Conservation (phyloP, 2,888 invertebrate species). For the Agriotes lineatus region DNA sequence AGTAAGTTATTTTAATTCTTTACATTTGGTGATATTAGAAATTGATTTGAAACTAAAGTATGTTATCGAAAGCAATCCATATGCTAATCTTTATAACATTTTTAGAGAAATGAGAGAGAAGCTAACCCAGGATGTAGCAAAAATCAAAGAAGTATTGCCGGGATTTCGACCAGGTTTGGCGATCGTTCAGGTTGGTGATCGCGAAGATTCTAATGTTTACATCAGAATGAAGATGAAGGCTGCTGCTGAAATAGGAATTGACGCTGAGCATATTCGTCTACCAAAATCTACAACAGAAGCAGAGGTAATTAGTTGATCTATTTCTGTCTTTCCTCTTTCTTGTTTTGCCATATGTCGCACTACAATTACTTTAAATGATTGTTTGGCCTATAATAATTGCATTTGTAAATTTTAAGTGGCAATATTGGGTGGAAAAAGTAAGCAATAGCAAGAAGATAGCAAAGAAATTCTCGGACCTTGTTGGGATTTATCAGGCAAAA, state of each 20-base stretch:
- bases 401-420: too few relatives aligned
- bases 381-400: too few relatives aligned
- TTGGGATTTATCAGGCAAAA: too few relatives aligned
- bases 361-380: too few relatives aligned
- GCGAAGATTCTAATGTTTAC: slow-evolving; percentile 98
- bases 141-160: slow-evolving; percentile 70
- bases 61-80: too few relatives aligned
- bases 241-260: slow-evolving; percentile 91
- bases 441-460: too few relatives aligned
- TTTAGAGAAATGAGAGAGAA: slow-evolving; percentile 79
- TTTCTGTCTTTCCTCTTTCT: not conserved
- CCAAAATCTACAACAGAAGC: slow-evolving; percentile 84
- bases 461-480: too few relatives aligned
- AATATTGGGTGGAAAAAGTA: too few relatives aligned
- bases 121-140: slow-evolving; percentile 75
- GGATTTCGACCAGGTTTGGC: slow-evolving; percentile 83
- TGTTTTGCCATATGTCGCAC: too few relatives aligned
- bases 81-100: slow-evolving; percentile 8
- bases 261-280: slow-evolving; percentile 83
- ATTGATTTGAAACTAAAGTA: too few relatives aligned
- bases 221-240: slow-evolving; percentile 96
- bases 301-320: slow-evolving; percentile 69
- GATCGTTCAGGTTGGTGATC: slow-evolving; percentile 95
- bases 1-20: slow-evolving; percentile 69
- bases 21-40: too few relatives aligned